phyloP scores from a whole-genome alignment of 1,140 invertebrate species.

The Brachionus sp. region DNA sequence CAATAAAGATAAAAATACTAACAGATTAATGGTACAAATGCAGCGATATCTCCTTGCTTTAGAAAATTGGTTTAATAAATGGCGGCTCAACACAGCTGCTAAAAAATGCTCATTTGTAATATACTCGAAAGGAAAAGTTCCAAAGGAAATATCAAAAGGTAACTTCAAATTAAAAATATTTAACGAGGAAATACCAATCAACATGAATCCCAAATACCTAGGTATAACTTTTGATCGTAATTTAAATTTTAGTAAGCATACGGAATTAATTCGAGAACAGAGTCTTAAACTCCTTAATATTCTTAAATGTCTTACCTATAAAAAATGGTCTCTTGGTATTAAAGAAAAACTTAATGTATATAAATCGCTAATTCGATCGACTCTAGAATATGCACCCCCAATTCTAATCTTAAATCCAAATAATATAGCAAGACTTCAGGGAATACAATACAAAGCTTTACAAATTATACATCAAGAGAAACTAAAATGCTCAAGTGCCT shows the following conservation, averaged over 20 bases:
- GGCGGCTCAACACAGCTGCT: not conserved
- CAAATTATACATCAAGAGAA: not conserved
- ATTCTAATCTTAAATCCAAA: not conserved
- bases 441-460: conserved; percentile 14
- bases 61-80: conserved; percentile 9
- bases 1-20: conserved; percentile 20
- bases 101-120: conserved; percentile 24
- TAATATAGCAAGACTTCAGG: no score
- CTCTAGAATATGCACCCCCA: not conserved
- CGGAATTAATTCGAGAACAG: not conserved
- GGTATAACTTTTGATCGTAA: not conserved
- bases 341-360: conserved; percentile 1
- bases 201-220: not conserved
- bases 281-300: not conserved
- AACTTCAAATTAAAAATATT: conserved; percentile 1
- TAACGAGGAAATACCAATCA: not conserved
- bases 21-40: not conserved
- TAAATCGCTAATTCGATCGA: not conserved
- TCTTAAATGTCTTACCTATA: not conserved
- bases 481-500: not conserved
- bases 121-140: not conserved
- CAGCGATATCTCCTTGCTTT: not conserved
- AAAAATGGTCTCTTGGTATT: not conserved
- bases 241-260: not conserved
- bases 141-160: not conserved